phyloP scores from a whole-genome alignment of 2,113 vertebrate species.

The Sinocyclocheilus anophthalmus region DNA sequence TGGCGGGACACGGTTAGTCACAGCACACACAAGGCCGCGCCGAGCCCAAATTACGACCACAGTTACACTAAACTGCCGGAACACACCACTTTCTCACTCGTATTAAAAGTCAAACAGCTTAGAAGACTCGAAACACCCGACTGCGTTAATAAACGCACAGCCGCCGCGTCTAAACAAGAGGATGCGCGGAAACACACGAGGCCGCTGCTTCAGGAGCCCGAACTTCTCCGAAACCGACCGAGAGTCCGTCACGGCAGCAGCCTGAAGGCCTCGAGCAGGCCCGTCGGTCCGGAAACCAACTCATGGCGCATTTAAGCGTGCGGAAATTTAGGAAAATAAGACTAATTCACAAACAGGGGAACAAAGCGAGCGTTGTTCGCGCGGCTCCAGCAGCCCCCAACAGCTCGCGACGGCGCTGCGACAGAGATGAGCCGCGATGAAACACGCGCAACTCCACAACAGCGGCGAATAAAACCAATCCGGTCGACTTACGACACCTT shows the following conservation, averaged over 20 bases:
- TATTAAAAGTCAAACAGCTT: background rate
- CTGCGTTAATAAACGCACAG: background rate
- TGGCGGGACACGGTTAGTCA: slow-evolving; percentile 62
- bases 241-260: too few relatives aligned
- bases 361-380: background rate
- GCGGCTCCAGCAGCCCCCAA: background rate
- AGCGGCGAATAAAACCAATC: background rate
- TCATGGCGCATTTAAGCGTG: background rate
- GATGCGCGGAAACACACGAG: slow-evolving; percentile 39
- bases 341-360: fast-evolving
- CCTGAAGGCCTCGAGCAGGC: slow-evolving; percentile 19
- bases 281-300: background rate
- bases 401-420: slow-evolving; percentile 11
- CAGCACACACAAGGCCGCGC: slow-evolving; percentile 37
- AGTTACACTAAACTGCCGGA: background rate
- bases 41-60: background rate
- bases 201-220: slow-evolving; percentile 9
- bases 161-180: background rate
- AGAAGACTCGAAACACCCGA: background rate
- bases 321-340: fast-evolving
- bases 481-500: fast-evolving
- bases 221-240: background rate
- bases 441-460: background rate
- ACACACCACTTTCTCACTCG: background rate
- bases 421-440: background rate